A percentile compares a stretch with the other conserved stretches of the same genome.
These are phyloP conservation scores for Notodonta ziczac DNA, from an alignment of 2,888 invertebrate genomes.

Conservation along the genomic window DNA sequence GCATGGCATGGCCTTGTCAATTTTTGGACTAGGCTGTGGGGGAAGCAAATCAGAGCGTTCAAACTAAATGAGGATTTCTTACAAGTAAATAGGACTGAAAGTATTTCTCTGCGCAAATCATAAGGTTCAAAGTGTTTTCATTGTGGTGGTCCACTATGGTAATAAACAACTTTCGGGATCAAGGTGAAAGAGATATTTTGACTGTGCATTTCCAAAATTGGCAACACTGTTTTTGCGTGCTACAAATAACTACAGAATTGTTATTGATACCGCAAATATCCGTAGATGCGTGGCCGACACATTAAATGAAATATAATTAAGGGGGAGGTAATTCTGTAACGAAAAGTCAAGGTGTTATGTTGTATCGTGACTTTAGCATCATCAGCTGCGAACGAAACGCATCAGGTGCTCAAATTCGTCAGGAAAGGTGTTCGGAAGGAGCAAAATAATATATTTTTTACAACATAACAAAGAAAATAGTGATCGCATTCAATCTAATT, in stretches of 20 bases:
- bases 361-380: slow-evolving; percentile 51
- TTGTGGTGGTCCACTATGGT: too few relatives aligned
- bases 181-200: too few relatives aligned
- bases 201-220: background rate
- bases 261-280: slow-evolving; percentile 44
- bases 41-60: too few relatives aligned
- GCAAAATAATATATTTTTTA: slow-evolving; percentile 54
- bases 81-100: too few relatives aligned
- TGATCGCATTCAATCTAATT: slow-evolving; percentile 63
- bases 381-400: slow-evolving; percentile 56
- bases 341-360: slow-evolving; percentile 71
- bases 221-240: slow-evolving; percentile 21
- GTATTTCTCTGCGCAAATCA: too few relatives aligned
- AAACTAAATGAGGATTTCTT: too few relatives aligned
- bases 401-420: slow-evolving; percentile 76
- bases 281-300: slow-evolving; percentile 44
- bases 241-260: slow-evolving; percentile 28
- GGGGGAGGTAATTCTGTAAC: slow-evolving; percentile 71
- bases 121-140: too few relatives aligned
- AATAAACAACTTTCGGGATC: too few relatives aligned
- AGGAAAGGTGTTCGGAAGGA: slow-evolving; percentile 67
- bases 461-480: slow-evolving; percentile 54
- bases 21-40: too few relatives aligned
- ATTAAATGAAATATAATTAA: slow-evolving; percentile 63
- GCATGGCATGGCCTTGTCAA: too few relatives aligned